These are phyloP conservation scores for Chrosomus eos DNA, from an alignment of 2,797 vertebrate species.

Conservation along the genomic window DNA sequence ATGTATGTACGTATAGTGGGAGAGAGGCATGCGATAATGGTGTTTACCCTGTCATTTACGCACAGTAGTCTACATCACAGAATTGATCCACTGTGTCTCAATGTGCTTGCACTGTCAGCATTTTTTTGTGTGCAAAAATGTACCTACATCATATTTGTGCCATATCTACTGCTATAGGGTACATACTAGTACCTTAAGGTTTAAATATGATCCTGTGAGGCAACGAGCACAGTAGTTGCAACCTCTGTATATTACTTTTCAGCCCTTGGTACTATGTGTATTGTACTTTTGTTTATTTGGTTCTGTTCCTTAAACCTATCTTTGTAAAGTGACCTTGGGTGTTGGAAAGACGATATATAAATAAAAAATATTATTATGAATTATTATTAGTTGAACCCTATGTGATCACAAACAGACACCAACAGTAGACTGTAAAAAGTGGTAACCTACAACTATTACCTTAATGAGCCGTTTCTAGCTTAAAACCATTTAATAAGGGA, in stretches of 20 bases:
- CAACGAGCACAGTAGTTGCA: background rate
- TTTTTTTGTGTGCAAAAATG: no score
- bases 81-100: background rate
- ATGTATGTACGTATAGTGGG: slow-evolving; percentile 33
- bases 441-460: background rate
- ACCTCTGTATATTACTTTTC: no score
- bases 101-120: background rate
- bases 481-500: background rate
- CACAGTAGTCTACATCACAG: background rate
- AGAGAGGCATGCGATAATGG: background rate
- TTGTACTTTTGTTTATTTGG: no score
- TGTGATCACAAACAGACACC: background rate
- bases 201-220: background rate
- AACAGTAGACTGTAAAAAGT: background rate
- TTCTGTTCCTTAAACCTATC: no score
- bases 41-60: background rate
- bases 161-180: background rate
- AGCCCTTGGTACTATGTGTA: no score
- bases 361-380: no score
- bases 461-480: background rate
- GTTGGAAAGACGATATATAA: no score
- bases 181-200: background rate
- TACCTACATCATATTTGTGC: background rate
- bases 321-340: no score
- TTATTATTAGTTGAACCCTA: background rate